Conservation (phyloP, 2,888 invertebrate species). For the Acanthoscelides obtectus region DNA sequence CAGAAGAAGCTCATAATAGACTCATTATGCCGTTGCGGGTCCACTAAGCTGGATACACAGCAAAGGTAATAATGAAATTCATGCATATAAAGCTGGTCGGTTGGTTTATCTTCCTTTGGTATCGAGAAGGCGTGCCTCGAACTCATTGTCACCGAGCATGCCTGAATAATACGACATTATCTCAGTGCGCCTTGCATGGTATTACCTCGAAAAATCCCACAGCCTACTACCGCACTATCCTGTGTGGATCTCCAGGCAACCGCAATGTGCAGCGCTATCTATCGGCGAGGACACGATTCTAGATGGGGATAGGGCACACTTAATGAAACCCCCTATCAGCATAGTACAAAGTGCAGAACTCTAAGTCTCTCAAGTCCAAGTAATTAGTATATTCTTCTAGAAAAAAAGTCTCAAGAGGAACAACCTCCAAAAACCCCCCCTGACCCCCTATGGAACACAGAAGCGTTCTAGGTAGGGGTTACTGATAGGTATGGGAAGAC, state of each 20-base stretch:
- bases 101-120: constrained; percentile 42
- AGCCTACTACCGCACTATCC: constrained; percentile 15
- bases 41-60: constrained; percentile 26
- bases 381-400: no score
- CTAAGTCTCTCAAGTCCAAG: no score
- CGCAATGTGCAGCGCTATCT: background rate
- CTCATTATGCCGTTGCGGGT: constrained; percentile 21
- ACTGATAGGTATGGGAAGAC: no score
- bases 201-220: constrained; percentile 24
- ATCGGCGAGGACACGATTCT: background rate
- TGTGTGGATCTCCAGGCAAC: background rate
- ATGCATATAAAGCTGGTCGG: constrained; percentile 40
- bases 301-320: background rate
- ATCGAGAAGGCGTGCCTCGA: constrained; percentile 43
- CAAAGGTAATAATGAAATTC: constrained; percentile 42
- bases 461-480: no score
- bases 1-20: constrained; percentile 20
- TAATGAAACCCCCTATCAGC: background rate
- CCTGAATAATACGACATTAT: constrained; percentile 46
- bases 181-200: constrained; percentile 14
- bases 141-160: constrained; percentile 46
- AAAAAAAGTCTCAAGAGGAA: no score
- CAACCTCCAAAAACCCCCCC: no score
- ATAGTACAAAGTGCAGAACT: background rate
- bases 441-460: no score